Base-by-base conservation (phyloP, 2,797 vertebrate genomes). In the Thamnophis elegans region DNA sequence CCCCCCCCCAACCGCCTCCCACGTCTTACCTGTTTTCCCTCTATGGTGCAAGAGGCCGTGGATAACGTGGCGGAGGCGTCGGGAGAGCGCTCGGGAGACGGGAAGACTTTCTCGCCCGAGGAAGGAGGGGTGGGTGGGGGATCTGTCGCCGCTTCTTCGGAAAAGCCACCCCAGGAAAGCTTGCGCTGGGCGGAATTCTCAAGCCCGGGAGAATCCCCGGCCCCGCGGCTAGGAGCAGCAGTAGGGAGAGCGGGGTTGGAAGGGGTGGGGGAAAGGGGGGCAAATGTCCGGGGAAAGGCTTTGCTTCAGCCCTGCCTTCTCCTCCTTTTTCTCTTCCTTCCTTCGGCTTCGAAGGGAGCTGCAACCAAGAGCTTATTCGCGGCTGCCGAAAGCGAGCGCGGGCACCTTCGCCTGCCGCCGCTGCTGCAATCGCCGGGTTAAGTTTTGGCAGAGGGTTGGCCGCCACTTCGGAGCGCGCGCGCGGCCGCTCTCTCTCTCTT, bases 1-100 rank as follows among this genome's bases (percentile, higher is more conserved):
- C 53, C 18, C 53, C 0, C 7, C 2, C 73, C 47, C 28, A 0
- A n/a, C n/a, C n/a, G n/a, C 32, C 14, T 25, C 3, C 59, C 86
- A 93, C 95, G 91, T 65, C 97, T 97, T 97, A 97, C 97, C 97
- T 97, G 97, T 95, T 97, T 97, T 90, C 97, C 97, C 97, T 97
- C 97, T 97, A 97, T 97, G 96, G 95, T 97, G 97, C 96, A 95
- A 96, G 85, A 96, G 73, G 95, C 96, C 96, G 95, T 93, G 95
- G 95, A 96, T 95, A 94, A 94, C 96, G 96, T 91, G 96, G 97
- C 94, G 92, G 95, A 88, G 92, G 92, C 90, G 85, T 93, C 59
- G 42, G 92, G 22, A 51, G 65, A 25, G 54, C 82, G 12, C n/a
- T 32, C 54, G 4, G 92, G 90, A 88, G 88, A 93, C 92, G 91